phyloP scores from a whole-genome alignment of 1,140 invertebrate species.

The Antheraea pernyi region DNA sequence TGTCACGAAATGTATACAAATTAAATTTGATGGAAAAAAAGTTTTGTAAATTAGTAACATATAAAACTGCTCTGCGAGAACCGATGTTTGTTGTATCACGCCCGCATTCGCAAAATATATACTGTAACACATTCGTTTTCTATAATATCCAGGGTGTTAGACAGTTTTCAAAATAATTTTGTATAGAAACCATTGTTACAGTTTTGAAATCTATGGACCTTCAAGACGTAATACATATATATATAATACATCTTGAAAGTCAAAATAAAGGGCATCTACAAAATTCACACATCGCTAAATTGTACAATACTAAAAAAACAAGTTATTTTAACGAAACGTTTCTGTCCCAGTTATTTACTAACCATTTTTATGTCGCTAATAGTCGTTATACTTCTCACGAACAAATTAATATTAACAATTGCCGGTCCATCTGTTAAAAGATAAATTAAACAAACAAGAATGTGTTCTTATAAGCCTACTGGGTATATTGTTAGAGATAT shows the following conservation, averaged over 20 bases:
- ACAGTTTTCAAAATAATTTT: neutral
- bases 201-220: neutral
- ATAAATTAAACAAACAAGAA: neutral
- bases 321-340: neutral
- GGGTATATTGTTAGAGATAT: too few relatives aligned
- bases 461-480: neutral
- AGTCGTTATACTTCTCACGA: conserved; percentile 97
- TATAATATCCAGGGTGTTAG: too few relatives aligned
- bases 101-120: conserved; percentile 8
- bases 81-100: neutral
- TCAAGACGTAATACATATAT: neutral
- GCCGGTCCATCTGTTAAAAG: conserved; percentile 89
- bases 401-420: conserved; percentile 96
- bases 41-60: too few relatives aligned
- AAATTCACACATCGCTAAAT: neutral
- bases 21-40: neutral
- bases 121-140: conserved; percentile 2
- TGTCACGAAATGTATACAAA: neutral
- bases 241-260: neutral
- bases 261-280: neutral
- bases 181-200: neutral
- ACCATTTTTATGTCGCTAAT: conserved; percentile 99
- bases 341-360: conserved; percentile 79
- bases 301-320: neutral
- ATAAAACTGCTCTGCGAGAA: neutral